These are phyloP conservation scores for Neofelis nebulosa DNA, from an alignment of 2,113 vertebrate genomes.

Conservation along the genomic window DNA sequence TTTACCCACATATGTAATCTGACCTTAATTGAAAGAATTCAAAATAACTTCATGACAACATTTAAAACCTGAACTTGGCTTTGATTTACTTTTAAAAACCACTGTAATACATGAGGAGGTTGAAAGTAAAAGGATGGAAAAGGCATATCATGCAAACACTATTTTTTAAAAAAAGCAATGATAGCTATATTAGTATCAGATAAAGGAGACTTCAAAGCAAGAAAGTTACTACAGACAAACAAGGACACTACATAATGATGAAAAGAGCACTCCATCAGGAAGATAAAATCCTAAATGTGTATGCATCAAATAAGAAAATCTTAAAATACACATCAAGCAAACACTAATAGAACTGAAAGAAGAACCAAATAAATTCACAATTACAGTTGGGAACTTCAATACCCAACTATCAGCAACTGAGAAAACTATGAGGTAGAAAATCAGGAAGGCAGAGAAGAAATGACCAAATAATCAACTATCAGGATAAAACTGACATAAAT, in stretches of 20 bases:
- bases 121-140: neutral
- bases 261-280: neutral
- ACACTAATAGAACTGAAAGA: neutral
- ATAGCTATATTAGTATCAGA: neutral
- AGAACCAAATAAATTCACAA: neutral
- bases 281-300: neutral
- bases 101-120: neutral
- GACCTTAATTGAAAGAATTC: neutral
- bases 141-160: neutral
- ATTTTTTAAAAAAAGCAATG: neutral
- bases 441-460: neutral
- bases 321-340: neutral
- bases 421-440: neutral
- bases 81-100: slow-evolving; percentile 24
- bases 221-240: neutral
- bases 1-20: neutral
- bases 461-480: neutral
- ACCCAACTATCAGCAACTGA: neutral
- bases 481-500: neutral
- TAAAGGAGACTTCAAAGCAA: slow-evolving; percentile 18
- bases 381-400: neutral
- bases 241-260: neutral
- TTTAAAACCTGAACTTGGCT: neutral
- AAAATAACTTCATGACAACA: slow-evolving; percentile 15
- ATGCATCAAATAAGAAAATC: neutral